A percentile compares a stretch with the other conserved stretches of the same genome.
phyloP scores from a whole-genome alignment of 1,140 invertebrate species.

The Drusus annulatus region DNA sequence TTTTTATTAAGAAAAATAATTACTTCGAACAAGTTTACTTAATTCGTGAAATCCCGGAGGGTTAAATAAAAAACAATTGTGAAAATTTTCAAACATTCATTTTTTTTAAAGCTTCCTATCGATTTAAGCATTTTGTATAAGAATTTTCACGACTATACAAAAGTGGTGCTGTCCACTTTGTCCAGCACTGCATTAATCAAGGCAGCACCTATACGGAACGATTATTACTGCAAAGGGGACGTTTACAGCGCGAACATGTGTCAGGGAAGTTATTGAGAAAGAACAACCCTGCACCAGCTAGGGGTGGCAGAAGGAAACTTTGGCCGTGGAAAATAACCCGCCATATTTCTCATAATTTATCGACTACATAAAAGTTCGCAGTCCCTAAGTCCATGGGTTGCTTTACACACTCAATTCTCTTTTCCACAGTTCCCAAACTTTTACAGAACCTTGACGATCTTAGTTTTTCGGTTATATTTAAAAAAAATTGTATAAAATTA shows the following conservation, averaged over 20 bases:
- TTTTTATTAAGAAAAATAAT: too few species aligned
- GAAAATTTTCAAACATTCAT: too few species aligned
- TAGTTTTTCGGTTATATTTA: too few species aligned
- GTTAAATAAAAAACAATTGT: too few species aligned
- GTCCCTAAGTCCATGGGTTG: constrained; percentile 26
- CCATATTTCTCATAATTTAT: constrained; percentile 55
- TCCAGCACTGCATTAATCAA: constrained; percentile 49
- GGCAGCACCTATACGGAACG: constrained; percentile 50
- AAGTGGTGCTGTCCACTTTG: constrained; percentile 49
- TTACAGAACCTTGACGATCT: too few species aligned
- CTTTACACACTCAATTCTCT: constrained; percentile 15
- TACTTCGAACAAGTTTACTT: too few species aligned
- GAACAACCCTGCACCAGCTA: constrained; percentile 9
- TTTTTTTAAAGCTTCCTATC: too few species aligned
- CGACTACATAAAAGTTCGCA: constrained; percentile 49
- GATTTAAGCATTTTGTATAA: not conserved
- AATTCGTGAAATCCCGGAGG: too few species aligned
- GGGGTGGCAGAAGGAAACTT: constrained; percentile 30
- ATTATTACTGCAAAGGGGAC: constrained; percentile 56
- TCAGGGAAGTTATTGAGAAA: constrained; percentile 57
- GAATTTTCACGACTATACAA: not conserved
- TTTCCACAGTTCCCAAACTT: not conserved
- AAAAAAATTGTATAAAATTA: too few species aligned
- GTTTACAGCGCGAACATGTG: constrained; percentile 55
- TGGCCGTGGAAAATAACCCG: constrained; percentile 22